A percentile compares a stretch with the other conserved stretches of the same genome.
These are phyloP conservation scores for Mongoloraphidia duomilia DNA, from an alignment of 2,888 invertebrate genomes.

Conservation along the genomic window DNA sequence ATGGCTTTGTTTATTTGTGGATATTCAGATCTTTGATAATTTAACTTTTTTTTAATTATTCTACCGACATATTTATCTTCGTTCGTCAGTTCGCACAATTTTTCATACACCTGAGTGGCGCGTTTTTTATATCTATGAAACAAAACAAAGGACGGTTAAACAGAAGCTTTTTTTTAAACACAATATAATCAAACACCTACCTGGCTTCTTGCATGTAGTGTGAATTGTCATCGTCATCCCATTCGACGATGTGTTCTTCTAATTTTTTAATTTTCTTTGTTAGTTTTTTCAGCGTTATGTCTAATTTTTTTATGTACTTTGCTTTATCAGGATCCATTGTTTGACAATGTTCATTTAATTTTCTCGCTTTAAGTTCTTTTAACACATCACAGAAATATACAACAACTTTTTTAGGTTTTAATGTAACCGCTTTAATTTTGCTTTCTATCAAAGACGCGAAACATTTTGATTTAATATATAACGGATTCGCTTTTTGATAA, in stretches of 20 bases:
- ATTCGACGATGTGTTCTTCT: not conserved
- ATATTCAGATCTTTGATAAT: not conserved
- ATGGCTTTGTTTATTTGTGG: not conserved
- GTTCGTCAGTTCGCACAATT: not conserved
- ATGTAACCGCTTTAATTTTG: not conserved
- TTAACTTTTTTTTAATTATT: not conserved
- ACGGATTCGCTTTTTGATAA: not conserved
- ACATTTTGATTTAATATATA: not conserved
- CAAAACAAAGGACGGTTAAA: too few species aligned
- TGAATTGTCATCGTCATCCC: not conserved
- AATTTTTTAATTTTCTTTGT: not conserved
- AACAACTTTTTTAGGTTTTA: not conserved
- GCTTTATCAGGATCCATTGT: not conserved
- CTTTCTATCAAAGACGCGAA: not conserved
- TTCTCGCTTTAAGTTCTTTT: not conserved
- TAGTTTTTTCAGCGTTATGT: not conserved
- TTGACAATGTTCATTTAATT: too few species aligned
- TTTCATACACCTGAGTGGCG: not conserved
- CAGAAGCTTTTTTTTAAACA: too few species aligned
- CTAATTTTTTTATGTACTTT: not conserved
- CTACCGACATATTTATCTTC: not conserved
- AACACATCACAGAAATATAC: not conserved
- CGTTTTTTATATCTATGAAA: not conserved
- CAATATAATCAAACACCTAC: too few species aligned
- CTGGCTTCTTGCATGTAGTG: not conserved